These are phyloP conservation scores for Sebastes iracundus DNA, from an alignment of 2,797 vertebrate species.

Conservation along the genomic window DNA sequence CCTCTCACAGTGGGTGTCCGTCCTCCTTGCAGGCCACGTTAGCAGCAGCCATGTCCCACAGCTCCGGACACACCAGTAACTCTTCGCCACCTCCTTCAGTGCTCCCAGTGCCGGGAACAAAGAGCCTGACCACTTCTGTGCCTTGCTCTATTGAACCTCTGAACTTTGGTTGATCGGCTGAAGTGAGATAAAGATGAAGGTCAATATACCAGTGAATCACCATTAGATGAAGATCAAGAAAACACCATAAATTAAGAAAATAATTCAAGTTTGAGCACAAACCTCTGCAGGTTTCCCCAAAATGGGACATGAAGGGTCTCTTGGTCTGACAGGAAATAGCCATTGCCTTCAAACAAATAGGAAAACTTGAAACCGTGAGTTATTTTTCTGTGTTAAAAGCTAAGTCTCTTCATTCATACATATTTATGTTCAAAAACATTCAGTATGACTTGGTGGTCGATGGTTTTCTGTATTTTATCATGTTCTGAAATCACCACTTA, in stretches of 20 bases:
- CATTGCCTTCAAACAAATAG: conserved; percentile 18
- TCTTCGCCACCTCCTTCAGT: not conserved
- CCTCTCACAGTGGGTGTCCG: not conserved
- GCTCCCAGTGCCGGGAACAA: not conserved
- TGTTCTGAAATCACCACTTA: no score
- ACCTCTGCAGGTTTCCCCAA: conserved; percentile 39
- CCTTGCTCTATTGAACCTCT: not conserved
- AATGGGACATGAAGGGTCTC: conserved; percentile 71
- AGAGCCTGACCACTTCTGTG: not conserved
- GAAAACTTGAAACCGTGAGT: no score
- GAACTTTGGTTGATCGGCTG: not conserved
- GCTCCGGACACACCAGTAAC: conserved; percentile 67
- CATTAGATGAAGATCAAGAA: no score
- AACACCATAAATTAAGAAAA: no score
- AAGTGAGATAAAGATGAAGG: not conserved
- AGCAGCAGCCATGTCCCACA: conserved; percentile 82
- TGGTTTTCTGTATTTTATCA: no score
- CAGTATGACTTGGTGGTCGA: no score
- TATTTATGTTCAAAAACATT: no score
- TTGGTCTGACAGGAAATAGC: conserved; percentile 73
- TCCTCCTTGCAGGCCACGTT: conserved; percentile 78
- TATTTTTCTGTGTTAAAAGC: no score
- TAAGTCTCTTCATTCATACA: no score
- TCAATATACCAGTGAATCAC: not conserved
- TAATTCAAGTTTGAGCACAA: not conserved